Evolutionary conservation across 2,888 invertebrate species (phyloP), one percentile per base, ranked within the genome.

Genomic region (Eulithis testata): DNA sequence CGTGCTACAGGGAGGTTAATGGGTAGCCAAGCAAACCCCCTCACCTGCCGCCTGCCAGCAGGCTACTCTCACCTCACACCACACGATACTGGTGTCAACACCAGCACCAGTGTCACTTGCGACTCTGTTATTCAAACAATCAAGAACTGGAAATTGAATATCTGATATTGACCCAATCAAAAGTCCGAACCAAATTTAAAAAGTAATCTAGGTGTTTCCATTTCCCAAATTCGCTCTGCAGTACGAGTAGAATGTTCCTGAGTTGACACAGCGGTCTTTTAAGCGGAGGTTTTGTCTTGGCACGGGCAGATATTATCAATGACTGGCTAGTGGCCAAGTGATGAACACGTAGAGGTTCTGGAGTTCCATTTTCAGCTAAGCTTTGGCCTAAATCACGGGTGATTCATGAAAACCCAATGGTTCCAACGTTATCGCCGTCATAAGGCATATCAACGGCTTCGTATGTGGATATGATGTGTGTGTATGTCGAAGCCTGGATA

Each of bases 311-410:
- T 87, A 82, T 85, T 88, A 87, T 88, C 86, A 83, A 80, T 81
- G 81, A 78, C 76, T 91, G 91, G 91, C 86, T 68, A 40, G 63
- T 58, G 31, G 86, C 91, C 91, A 91, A 86, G 74, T 73, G 75
- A 70, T 73, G 75, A 76, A 78, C 73, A 78, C 73, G 76, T 78
- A 63, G 73, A 72, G 65, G 58, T 55, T 66, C 69, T 68, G 58
- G 63, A 70, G 68, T 71, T 76, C 71, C 70, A 74, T 71, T 81
- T 76, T 68, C 71, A 76, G 74, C 76, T 70, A 71, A 77, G 72
- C 72, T 75, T 74, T 66, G 65, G 74, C 73, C 62, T 64, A 72
- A 77, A 65, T 60, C 47, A 52, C 27, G n/a, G 59, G 44, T 66
- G 55, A 58, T 60, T 62, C 57, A 64, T 65, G 14, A 12, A 56